These are phyloP conservation scores for Bos javanicus DNA, from an alignment of 2,113 vertebrate species.

Conservation along the genomic window DNA sequence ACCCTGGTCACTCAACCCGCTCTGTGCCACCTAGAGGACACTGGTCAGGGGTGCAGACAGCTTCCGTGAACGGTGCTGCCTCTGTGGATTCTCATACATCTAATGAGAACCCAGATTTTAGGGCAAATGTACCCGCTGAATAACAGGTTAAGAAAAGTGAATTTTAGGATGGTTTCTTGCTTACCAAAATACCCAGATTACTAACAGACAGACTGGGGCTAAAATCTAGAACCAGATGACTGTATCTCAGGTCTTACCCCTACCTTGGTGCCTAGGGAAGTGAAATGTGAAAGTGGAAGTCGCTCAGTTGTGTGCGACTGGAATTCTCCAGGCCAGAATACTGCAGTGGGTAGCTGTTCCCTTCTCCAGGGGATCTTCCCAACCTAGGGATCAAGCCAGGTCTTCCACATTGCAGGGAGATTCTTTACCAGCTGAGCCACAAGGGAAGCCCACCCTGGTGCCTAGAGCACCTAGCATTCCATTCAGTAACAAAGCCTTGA, in stretches of 20 bases:
- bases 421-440: not conserved
- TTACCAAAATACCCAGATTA: not conserved
- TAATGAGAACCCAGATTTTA: not conserved
- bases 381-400: not conserved
- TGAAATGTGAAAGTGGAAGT: not conserved
- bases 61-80: not conserved
- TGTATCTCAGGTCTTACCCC: not conserved
- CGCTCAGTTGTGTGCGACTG: accelerated
- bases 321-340: not conserved
- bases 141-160: not conserved
- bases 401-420: not conserved
- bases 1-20: not conserved
- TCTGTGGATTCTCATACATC: not conserved
- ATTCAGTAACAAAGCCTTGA: not conserved
- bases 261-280: not conserved
- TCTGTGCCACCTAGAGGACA: not conserved
- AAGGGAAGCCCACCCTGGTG: not conserved
- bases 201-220: not conserved
- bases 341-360: accelerated
- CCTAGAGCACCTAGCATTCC: not conserved
- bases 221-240: not conserved
- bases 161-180: not conserved
- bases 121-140: not conserved
- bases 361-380: not conserved
- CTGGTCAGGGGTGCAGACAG: not conserved